Base-by-base conservation (phyloP, 2,113 vertebrate species). In the Candoia aspera region DNA sequence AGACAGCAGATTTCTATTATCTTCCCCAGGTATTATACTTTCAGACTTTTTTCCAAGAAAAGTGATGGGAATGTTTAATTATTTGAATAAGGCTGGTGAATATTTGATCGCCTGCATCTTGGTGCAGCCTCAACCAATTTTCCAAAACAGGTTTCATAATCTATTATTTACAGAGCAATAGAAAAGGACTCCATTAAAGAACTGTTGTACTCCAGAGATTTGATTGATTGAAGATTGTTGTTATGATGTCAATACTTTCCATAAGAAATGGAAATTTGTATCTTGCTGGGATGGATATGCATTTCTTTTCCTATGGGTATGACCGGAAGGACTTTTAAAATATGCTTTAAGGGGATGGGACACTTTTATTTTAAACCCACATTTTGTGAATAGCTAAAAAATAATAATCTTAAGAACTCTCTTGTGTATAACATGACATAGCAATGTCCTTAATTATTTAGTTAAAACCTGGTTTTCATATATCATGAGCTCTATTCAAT, bases 81-180 rank as follows among this genome's bases (percentile, higher is more conserved):
- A 94, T 92, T 93, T 95, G 89, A 93, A 95, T 95, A 95, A 93
- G 94, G 68, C 54, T 59, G 91, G 95, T 95, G 88, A 95, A 93
- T 96, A 95, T 95, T 96, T 96, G 93, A 95, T 97, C 91, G 92
- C 37, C 64, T 88, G 87, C 91, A 94, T 94, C 95, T 95, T 93
- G 94, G 68, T 87, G 89, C 55, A 93, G 86, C 55, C 93, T 55
- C 55, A 93, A 87, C 42, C 90, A 64, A 90, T 87, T 88, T 89
- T 19, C 1, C 87, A 68, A 95, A 93, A 89, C 94, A 90, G 84
- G 87, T 92, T 96, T 96, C 90, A 88, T 94, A 88, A 62, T 93
- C 53, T 68, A 92, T 95, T 91, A 90, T 89, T 93, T 84, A 26
- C 54, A 92, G 26, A 87, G 93, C 19, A 57, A 46, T 37, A 58